Evolutionary conservation across 2,888 invertebrate species (phyloP).

Genomic region (Thysanoteuthis rhombus): DNA sequence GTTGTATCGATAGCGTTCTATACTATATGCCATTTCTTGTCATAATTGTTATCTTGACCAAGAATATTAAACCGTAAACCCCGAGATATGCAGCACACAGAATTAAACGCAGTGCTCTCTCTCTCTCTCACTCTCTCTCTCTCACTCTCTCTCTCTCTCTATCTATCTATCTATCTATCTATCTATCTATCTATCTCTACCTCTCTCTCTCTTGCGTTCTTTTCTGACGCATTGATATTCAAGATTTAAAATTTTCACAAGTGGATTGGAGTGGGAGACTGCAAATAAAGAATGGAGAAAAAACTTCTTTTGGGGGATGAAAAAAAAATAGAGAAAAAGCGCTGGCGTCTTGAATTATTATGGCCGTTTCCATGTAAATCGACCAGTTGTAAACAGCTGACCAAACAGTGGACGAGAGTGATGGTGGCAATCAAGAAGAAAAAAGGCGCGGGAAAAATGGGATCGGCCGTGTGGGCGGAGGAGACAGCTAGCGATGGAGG

Average conservation of each 20-base stretch:
- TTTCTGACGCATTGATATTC: background rate
- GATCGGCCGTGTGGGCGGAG: background rate
- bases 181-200: too few species aligned
- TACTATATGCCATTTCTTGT: too few species aligned
- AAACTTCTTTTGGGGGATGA: background rate
- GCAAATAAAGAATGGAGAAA: background rate
- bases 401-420: background rate
- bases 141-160: too few species aligned
- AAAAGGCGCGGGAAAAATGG: background rate
- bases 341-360: background rate
- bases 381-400: background rate
- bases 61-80: too few species aligned
- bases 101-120: too few species aligned
- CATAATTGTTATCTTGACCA: too few species aligned
- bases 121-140: too few species aligned
- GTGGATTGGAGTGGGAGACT: background rate
- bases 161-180: too few species aligned
- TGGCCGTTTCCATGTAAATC: background rate
- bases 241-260: background rate
- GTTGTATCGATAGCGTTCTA: too few species aligned
- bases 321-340: background rate
- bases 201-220: too few species aligned
- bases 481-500: background rate
- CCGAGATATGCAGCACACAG: too few species aligned
- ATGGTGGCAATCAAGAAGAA: background rate